phyloP scores from a whole-genome alignment of 1,140 invertebrate species.

The Drosophila micromelanica region DNA sequence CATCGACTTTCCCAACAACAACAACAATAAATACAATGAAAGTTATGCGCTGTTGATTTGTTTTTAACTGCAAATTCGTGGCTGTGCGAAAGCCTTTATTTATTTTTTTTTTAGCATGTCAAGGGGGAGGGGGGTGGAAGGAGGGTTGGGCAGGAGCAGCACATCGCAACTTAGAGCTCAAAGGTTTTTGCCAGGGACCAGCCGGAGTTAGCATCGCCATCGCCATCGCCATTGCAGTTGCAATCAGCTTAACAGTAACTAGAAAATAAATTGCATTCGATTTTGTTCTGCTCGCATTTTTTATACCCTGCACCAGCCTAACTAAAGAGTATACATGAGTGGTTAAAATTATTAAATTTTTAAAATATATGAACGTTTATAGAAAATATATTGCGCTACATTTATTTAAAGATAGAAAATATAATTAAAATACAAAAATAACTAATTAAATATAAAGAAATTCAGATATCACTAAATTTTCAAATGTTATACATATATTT shows the following conservation, averaged over 20 bases:
- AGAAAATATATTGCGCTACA: too few relatives aligned
- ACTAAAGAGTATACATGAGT: not conserved
- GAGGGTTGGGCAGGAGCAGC: not conserved
- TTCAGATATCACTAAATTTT: too few relatives aligned
- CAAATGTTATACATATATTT: too few relatives aligned
- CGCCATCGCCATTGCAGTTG: constrained; percentile 34
- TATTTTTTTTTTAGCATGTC: constrained; percentile 31
- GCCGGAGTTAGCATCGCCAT: constrained; percentile 32
- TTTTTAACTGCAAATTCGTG: constrained; percentile 59
- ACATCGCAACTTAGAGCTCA: constrained; percentile 56
- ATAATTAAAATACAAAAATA: too few relatives aligned
- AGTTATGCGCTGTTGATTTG: constrained; percentile 57
- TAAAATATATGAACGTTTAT: too few relatives aligned
- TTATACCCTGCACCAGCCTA: constrained; percentile 3
- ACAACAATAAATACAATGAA: constrained; percentile 38
- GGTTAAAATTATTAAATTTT: too few relatives aligned
- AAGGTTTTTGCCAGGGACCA: constrained; percentile 59
- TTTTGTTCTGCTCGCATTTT: constrained; percentile 54
- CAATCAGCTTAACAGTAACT: constrained; percentile 81
- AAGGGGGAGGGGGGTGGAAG: not conserved
- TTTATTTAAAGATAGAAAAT: too few relatives aligned
- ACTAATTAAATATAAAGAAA: too few relatives aligned
- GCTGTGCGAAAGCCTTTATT: constrained; percentile 37
- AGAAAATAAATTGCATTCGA: constrained; percentile 82
- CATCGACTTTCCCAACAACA: constrained; percentile 14